Base-by-base conservation (phyloP, 1,140 invertebrate genomes). In the Nixonia krombeini region DNA sequence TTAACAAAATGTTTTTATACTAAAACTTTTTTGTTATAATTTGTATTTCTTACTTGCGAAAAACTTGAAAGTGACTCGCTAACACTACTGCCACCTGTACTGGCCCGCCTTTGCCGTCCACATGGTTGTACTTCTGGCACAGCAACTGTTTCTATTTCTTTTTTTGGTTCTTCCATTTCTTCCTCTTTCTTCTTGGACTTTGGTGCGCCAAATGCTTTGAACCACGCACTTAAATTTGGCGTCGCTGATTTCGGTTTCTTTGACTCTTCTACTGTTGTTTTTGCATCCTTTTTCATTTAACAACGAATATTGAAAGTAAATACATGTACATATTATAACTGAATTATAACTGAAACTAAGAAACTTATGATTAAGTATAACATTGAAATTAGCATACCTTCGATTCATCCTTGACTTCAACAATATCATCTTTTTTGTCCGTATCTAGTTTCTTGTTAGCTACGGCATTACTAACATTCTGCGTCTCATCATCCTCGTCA, bases 171-270 rank as follows among this genome's bases (percentile, higher is more conserved):
- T 21, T 80, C 80, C 0, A 71, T 42, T n/a, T 83, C 81, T 12
- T 84, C 82, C 0, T 85, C 78, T 29, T 85, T 85, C 50, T 84
- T 84, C 57, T 85, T 84, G 4, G 81, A 84, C 71, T 91, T 94
- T 4, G 93, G 93, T 0, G 91, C 91, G 29, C 94, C 94, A 79
- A 96, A 96, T 0, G 93, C 93, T 83, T 95, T 95, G 45, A 95
- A 93, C 94, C 94, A 96, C 8, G 93, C 94, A 79, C 92, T 94
- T 31, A 94, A 86, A 84, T 95, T 94, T 0, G 94, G 93, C 41
- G 93, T 94, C 10, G 92, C 90, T 2, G 77, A 76, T 70, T 79
- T 84, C 28, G 73, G 79, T 59, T 79, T 86, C 53, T 72, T 81
- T 1, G 64, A 25, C 62, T 86, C 78, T 17, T 80, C 74, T 2